These are phyloP conservation scores for Paramormyrops kingsleyae DNA, from an alignment of 2,113 vertebrate species.

Conservation along the genomic window DNA sequence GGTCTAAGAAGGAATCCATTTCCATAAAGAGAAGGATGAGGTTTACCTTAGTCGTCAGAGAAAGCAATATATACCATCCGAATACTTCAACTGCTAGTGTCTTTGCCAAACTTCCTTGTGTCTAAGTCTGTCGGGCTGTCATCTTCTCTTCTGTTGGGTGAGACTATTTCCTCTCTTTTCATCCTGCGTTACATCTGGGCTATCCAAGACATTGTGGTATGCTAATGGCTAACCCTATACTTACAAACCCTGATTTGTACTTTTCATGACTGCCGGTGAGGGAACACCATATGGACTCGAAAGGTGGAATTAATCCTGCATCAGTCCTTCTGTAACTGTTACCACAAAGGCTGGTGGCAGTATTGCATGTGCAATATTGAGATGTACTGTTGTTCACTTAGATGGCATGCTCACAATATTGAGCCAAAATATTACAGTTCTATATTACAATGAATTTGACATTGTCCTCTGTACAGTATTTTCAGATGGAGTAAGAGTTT, in stretches of 20 bases:
- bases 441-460: not conserved
- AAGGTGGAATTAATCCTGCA: not conserved
- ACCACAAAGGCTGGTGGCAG: not conserved
- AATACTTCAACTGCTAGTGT: conserved; percentile 43
- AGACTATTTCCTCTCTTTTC: conserved; percentile 37
- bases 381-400: not conserved
- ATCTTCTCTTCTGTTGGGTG: conserved; percentile 55
- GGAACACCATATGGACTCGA: not conserved
- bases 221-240: no score
- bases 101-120: conserved; percentile 37
- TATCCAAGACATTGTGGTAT: conserved; percentile 6
- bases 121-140: conserved; percentile 30
- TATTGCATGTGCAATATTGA: not conserved
- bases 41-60: conserved; percentile 65
- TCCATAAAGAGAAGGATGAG: conserved; percentile 79
- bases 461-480: not conserved
- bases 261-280: not conserved
- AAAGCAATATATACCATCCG: conserved; percentile 81
- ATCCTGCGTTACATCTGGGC: not conserved
- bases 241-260: not conserved
- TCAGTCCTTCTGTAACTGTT: not conserved
- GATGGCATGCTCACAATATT: not conserved
- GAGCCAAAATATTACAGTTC: not conserved
- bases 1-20: conserved; percentile 71
- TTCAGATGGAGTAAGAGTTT: not conserved